Evolutionary conservation across 2,888 invertebrate species (phyloP).

Genomic region (Petrolisthes manimaculis): DNA sequence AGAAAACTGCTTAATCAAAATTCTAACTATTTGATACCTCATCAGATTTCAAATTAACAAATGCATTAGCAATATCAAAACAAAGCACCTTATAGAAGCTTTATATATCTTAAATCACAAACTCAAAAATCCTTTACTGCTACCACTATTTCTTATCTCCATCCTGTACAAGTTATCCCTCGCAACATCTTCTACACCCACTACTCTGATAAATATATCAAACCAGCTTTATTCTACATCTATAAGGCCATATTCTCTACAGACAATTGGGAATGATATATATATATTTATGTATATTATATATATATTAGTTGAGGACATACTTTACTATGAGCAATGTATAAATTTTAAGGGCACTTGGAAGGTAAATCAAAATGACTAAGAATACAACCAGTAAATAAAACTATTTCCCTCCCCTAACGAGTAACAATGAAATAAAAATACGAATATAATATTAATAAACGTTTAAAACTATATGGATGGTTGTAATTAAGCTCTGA

Average conservation of each 20-base stretch:
- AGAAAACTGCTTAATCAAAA: constrained; percentile 46
- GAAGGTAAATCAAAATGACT: constrained; percentile 40
- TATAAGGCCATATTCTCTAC: constrained; percentile 55
- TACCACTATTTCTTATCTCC: constrained; percentile 48
- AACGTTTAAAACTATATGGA: constrained; percentile 27
- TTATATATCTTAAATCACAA: constrained; percentile 54
- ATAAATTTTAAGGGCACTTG: constrained; percentile 56
- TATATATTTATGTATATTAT: constrained; percentile 22
- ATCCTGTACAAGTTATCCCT: constrained; percentile 52
- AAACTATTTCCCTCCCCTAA: constrained; percentile 31
- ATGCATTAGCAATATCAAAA: constrained; percentile 59
- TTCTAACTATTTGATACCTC: constrained; percentile 51
- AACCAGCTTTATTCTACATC: constrained; percentile 43
- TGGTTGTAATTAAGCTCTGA: constrained; percentile 49
- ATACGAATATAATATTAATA: constrained; percentile 11
- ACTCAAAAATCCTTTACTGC: constrained; percentile 41
- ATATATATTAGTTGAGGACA: constrained; percentile 29
- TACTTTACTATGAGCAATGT: constrained; percentile 53
- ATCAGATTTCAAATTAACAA: constrained; percentile 61
- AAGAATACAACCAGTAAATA: constrained; percentile 56
- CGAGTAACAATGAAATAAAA: constrained; percentile 14
- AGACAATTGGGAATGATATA: constrained; percentile 42
- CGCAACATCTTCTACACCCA: constrained; percentile 36
- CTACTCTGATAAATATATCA: constrained; percentile 39
- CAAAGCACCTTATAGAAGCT: constrained; percentile 61